A percentile compares a stretch with the other conserved stretches of the same genome.
Evolutionary conservation across 2,888 invertebrate genomes (phyloP).

Genomic region (Philhelius pedissequus): DNA sequence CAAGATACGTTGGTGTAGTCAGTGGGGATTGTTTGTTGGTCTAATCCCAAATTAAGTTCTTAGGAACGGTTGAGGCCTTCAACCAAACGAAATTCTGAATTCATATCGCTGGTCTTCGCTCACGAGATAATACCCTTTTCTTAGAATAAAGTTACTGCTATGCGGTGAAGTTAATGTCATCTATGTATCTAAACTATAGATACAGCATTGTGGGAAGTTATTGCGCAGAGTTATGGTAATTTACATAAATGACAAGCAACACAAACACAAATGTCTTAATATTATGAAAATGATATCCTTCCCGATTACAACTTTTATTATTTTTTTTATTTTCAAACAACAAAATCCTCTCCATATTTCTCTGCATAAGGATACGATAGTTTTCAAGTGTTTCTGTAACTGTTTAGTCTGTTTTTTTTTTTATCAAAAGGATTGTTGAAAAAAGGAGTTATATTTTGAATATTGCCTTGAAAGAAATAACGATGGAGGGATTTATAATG

Average conservation of each 20-base stretch:
- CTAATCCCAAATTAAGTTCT: constrained; percentile 64
- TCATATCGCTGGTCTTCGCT: constrained; percentile 10
- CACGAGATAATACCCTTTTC: constrained; percentile 46
- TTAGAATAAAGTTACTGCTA: not conserved
- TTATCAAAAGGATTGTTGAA: not conserved
- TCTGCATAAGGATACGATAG: not conserved
- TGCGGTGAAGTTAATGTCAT: constrained; percentile 20
- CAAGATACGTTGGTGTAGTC: constrained; percentile 61
- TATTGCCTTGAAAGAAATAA: not conserved
- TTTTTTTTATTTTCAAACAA: too few relatives aligned
- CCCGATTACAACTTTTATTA: not conserved
- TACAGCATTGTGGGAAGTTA: not conserved
- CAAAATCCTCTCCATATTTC: not conserved
- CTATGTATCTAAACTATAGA: not conserved
- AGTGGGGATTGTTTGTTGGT: constrained; percentile 55
- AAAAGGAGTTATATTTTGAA: not conserved
- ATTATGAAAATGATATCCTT: constrained; percentile 25
- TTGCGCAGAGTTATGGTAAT: constrained; percentile 53
- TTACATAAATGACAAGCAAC: constrained; percentile 58
- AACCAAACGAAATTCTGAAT: constrained; percentile 7
- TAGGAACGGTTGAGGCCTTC: constrained; percentile 40
- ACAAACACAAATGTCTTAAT: constrained; percentile 28
- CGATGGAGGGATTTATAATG: not conserved
- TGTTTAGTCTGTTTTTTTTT: not conserved
- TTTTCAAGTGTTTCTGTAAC: not conserved